These are phyloP conservation scores for Mirza zaza DNA, from an alignment of 2,113 vertebrate species.

Conservation along the genomic window DNA sequence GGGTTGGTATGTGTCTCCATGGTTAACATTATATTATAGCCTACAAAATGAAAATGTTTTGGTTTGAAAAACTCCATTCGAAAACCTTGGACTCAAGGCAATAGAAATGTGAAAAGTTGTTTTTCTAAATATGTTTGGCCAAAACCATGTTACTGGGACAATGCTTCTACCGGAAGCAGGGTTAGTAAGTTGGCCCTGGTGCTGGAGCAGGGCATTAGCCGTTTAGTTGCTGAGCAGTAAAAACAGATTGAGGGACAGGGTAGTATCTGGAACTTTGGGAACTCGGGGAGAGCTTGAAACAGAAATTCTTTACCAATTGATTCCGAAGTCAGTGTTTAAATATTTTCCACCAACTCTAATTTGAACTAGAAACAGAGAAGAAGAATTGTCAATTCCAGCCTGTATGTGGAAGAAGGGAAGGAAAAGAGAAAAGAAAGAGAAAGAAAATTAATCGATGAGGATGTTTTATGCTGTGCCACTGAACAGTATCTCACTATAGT, in stretches of 20 bases:
- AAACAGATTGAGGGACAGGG: neutral
- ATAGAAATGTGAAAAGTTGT: neutral
- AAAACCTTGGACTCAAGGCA: neutral
- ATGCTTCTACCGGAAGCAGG: neutral
- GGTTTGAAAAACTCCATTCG: neutral
- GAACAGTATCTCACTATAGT: fast-evolving
- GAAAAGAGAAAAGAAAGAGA: neutral
- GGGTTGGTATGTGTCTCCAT: neutral
- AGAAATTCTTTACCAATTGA: neutral
- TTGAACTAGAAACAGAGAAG: conserved; percentile 29
- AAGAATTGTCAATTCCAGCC: neutral
- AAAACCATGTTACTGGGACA: neutral
- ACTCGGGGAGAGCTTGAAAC: neutral
- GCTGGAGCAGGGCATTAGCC: neutral
- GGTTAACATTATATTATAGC: neutral
- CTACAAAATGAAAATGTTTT: neutral
- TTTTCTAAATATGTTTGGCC: neutral
- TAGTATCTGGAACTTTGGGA: neutral
- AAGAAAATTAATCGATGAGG: neutral
- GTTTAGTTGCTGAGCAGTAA: neutral
- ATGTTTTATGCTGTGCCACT: fast-evolving
- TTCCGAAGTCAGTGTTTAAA: neutral
- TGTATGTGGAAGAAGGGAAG: neutral
- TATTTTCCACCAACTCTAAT: neutral
- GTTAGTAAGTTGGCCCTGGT: neutral